Conservation (phyloP, 2,113 vertebrate species). For the Numida meleagris region DNA sequence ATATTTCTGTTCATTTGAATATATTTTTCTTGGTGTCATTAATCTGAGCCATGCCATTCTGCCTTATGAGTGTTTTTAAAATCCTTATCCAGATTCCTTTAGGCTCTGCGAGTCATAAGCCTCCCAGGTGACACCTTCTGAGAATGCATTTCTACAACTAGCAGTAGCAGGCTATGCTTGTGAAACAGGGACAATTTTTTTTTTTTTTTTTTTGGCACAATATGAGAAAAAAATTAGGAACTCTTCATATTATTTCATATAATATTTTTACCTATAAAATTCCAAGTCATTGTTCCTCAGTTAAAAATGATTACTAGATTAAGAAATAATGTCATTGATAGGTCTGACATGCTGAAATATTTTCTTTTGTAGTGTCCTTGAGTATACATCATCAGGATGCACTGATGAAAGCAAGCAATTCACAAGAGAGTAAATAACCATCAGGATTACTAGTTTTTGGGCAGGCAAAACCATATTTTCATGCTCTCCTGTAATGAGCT, state of each 20-base stretch:
- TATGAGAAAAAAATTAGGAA: background rate
- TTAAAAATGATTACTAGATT: background rate
- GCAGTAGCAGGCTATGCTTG: background rate
- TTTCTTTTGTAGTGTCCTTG: background rate
- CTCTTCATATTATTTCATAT: background rate
- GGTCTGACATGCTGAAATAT: background rate
- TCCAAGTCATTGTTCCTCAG: background rate
- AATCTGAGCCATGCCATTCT: background rate
- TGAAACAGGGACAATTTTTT: background rate
- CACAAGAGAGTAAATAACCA: background rate
- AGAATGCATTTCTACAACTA: background rate
- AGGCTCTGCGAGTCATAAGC: background rate
- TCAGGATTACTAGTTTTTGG: background rate
- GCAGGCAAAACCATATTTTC: background rate
- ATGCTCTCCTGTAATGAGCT: background rate
- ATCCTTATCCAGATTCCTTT: background rate
- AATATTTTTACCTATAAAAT: background rate
- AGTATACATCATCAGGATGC: background rate
- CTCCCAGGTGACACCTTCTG: background rate
- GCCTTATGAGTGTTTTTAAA: background rate
- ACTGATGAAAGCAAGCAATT: background rate
- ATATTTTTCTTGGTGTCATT: background rate
- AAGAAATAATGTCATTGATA: background rate
- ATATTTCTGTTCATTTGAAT: background rate
- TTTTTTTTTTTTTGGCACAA: background rate